These are phyloP conservation scores for Magallana angulata DNA, from an alignment of 1,140 invertebrate species.

Conservation along the genomic window DNA sequence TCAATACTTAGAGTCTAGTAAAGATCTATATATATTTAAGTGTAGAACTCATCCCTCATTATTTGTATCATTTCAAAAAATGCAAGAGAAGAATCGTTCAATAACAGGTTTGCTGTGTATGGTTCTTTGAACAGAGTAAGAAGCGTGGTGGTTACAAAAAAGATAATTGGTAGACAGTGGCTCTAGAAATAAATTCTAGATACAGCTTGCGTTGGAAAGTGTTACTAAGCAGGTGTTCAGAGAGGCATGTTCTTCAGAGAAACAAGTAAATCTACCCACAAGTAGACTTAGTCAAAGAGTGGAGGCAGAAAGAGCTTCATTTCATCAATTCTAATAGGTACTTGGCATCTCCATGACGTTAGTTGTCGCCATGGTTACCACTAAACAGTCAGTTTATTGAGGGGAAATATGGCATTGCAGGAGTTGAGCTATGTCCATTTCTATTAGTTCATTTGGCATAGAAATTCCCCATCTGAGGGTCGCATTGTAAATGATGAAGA, in stretches of 20 bases:
- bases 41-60: background rate
- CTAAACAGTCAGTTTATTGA: slow-evolving; percentile 45
- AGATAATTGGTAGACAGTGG: slow-evolving; percentile 15
- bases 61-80: background rate
- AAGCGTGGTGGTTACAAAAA: background rate
- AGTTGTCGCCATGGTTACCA: slow-evolving; percentile 41
- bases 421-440: slow-evolving; percentile 37
- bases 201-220: background rate
- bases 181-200: background rate
- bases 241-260: background rate
- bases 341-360: slow-evolving; percentile 43
- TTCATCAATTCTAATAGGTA: slow-evolving; percentile 46
- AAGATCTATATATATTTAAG: background rate
- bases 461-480: slow-evolving; percentile 27
- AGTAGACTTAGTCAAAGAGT: slow-evolving; percentile 4
- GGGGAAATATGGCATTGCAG: slow-evolving; percentile 33
- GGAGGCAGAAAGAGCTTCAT: slow-evolving; percentile 8
- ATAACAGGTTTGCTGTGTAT: background rate
- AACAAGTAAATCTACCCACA: slow-evolving; percentile 33
- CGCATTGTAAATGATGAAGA: slow-evolving; percentile 12
- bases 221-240: slow-evolving; percentile 29
- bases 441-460: slow-evolving; percentile 28
- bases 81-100: background rate
- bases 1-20: background rate
- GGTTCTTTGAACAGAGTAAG: background rate